Percentiles rank a stretch among this genome's conserved stretches.
Evolutionary conservation across 2,113 vertebrate species (phyloP).

Genomic region (Cygnus buccinator): DNA sequence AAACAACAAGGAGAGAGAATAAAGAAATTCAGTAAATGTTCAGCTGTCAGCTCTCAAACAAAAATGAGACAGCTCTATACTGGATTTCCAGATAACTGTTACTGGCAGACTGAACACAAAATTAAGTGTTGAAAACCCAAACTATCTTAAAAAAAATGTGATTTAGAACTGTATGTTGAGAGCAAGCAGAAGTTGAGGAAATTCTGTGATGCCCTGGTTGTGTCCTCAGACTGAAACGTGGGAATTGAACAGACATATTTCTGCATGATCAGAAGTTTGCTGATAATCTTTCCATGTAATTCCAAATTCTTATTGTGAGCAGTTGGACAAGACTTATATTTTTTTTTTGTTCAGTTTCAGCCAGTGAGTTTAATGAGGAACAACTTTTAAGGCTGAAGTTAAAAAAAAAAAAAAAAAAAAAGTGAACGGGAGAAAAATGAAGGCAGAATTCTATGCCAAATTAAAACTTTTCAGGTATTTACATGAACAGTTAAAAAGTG

Average conservation of each 20-base stretch:
- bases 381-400: neutral
- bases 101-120: neutral
- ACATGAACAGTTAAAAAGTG: neutral
- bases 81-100: neutral
- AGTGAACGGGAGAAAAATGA: fast-evolving
- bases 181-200: neutral
- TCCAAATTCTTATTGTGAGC: neutral
- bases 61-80: neutral
- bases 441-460: neutral
- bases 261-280: neutral
- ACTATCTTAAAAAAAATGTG: neutral
- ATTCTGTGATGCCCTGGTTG: neutral
- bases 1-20: neutral
- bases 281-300: neutral
- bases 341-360: neutral
- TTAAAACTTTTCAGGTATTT: neutral
- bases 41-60: neutral
- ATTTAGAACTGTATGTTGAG: neutral
- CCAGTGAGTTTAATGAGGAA: neutral
- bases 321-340: neutral
- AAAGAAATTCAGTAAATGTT: neutral
- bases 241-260: neutral
- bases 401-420: too few species aligned
- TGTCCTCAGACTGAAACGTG: neutral
- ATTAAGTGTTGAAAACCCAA: neutral